Percentiles rank a stretch among this genome's conserved stretches.
Conservation (phyloP, 2,888 invertebrate genomes). For the Eupithecia dodoneata region DNA sequence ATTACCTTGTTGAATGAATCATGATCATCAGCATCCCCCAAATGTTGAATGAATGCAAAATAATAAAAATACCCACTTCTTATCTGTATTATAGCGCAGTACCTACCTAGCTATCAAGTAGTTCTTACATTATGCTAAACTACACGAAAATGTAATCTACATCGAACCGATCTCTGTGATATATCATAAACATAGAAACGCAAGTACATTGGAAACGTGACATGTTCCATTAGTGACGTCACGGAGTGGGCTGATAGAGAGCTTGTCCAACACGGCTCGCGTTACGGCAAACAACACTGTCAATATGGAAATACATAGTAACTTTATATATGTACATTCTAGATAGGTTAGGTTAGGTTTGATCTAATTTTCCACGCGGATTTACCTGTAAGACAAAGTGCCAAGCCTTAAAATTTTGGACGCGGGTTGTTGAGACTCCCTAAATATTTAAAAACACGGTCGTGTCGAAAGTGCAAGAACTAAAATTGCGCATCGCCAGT, state of each 20-base stretch:
- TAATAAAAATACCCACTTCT: not conserved
- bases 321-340: not conserved
- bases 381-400: not conserved
- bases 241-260: slow-evolving; percentile 23
- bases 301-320: slow-evolving; percentile 16
- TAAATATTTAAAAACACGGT: not conserved
- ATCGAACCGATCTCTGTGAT: not conserved
- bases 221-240: slow-evolving; percentile 19
- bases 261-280: slow-evolving; percentile 37
- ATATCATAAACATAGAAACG: not conserved
- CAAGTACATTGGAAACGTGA: slow-evolving; percentile 6
- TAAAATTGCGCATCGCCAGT: not conserved
- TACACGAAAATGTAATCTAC: not conserved
- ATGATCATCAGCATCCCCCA: too few relatives aligned
- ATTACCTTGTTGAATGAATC: too few relatives aligned
- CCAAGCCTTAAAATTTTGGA: too few relatives aligned
- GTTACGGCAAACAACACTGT: slow-evolving; percentile 34
- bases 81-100: too few relatives aligned
- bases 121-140: not conserved
- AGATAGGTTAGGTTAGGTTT: not conserved
- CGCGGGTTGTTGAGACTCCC: too few relatives aligned
- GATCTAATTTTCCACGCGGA: not conserved
- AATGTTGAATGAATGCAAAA: not conserved
- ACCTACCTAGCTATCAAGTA: not conserved
- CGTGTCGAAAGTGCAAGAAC: not conserved